Evolutionary conservation across 2,797 vertebrate genomes (phyloP).

Genomic region (Gymnothorax reevesii): DNA sequence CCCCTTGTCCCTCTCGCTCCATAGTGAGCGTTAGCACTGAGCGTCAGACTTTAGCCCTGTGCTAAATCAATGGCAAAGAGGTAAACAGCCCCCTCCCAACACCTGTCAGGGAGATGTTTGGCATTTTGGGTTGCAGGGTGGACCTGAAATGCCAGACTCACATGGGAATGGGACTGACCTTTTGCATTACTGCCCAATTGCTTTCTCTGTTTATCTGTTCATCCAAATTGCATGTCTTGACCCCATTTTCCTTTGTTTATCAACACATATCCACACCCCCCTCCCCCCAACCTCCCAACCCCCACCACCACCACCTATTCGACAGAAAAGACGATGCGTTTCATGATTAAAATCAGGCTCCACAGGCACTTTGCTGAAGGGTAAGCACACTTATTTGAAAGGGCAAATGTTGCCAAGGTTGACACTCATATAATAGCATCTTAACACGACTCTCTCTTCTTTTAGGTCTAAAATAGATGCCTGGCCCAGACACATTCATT

Average conservation of each 20-base stretch:
- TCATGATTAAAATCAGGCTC: constrained; percentile 5
- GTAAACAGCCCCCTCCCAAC: background rate
- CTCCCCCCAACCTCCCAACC: background rate
- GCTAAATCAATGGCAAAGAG: background rate
- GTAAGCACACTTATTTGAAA: background rate
- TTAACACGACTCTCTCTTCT: background rate
- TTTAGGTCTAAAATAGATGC: background rate
- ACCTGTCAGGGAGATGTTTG: background rate
- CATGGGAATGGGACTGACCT: background rate
- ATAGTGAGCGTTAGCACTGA: background rate
- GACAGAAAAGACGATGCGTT: background rate
- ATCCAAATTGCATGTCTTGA: background rate
- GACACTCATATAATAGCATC: background rate
- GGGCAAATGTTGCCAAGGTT: background rate
- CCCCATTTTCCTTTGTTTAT: background rate
- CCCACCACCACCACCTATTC: no score
- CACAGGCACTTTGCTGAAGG: background rate
- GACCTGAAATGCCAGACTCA: background rate
- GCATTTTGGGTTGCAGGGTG: background rate
- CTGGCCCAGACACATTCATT: background rate
- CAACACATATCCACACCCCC: background rate
- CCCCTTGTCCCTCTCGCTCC: no score
- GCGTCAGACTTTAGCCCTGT: background rate
- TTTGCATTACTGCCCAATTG: background rate
- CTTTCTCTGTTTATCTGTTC: background rate